These are phyloP conservation scores for Pseudochaenichthys georgianus DNA, from an alignment of 2,797 vertebrate species.

Conservation along the genomic window DNA sequence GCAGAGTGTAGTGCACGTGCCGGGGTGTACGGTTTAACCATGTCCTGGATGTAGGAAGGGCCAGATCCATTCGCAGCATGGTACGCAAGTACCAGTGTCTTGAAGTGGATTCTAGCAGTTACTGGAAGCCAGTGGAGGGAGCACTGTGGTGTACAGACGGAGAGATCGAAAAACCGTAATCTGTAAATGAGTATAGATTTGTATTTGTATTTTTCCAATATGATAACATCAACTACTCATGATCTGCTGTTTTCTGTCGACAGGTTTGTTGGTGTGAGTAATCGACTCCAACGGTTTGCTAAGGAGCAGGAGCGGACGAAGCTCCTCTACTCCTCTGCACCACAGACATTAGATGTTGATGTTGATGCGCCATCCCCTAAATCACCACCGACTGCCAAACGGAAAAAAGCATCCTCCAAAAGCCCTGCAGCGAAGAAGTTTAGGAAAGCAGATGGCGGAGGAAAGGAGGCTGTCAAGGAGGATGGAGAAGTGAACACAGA, in stretches of 20 bases:
- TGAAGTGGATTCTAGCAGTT: too few relatives aligned
- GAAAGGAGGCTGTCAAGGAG: slow-evolving; percentile 3
- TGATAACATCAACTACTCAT: not conserved
- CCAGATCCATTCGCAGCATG: too few relatives aligned
- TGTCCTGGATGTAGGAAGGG: too few relatives aligned
- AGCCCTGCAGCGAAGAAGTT: slow-evolving; percentile 21
- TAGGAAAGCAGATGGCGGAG: slow-evolving; percentile 26
- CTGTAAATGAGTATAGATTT: not conserved
- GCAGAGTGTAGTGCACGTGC: too few relatives aligned
- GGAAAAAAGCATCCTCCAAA: not conserved
- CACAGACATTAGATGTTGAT: not conserved
- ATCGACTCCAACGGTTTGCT: slow-evolving; percentile 89
- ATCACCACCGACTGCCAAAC: slow-evolving; percentile 10
- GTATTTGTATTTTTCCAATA: not conserved
- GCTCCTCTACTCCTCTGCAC: slow-evolving; percentile 78
- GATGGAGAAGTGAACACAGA: not conserved
- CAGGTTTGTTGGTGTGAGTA: slow-evolving; percentile 89
- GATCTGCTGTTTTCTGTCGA: not conserved
- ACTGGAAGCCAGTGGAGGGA: too few relatives aligned
- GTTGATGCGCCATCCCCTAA: not conserved
- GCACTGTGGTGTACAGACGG: too few relatives aligned
- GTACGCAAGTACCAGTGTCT: too few relatives aligned
- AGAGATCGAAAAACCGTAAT: too few relatives aligned
- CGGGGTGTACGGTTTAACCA: too few relatives aligned
- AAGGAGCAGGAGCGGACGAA: slow-evolving; percentile 92